A percentile compares a stretch with the other conserved stretches of the same genome.
phyloP scores from a whole-genome alignment of 2,888 invertebrate species.

The Ecdyonurus torrentis region DNA sequence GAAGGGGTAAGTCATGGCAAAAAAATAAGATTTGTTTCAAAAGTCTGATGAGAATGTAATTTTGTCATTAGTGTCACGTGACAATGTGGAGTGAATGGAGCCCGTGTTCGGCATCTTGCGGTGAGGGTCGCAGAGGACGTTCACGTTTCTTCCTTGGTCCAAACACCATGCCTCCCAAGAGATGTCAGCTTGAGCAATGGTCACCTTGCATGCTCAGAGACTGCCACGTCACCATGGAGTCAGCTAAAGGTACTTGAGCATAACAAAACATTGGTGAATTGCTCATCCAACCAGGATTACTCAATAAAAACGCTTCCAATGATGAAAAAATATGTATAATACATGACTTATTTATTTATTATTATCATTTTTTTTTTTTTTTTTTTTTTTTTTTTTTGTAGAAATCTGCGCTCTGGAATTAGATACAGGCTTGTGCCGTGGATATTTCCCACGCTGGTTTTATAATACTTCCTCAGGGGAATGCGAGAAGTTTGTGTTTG shows the following conservation, averaged over 20 bases:
- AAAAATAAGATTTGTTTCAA: neutral
- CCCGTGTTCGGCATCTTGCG: slow-evolving; percentile 78
- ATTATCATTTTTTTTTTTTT: neutral
- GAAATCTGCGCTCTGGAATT: slow-evolving; percentile 68
- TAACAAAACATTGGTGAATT: too few relatives aligned
- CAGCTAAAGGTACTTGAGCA: neutral
- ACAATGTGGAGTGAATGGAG: slow-evolving; percentile 86
- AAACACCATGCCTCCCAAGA: neutral
- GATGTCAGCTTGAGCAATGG: neutral
- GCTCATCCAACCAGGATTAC: neutral
- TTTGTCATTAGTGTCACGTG: slow-evolving; percentile 39
- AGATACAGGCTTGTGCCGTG: slow-evolving; percentile 75
- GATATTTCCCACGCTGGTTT: slow-evolving; percentile 72
- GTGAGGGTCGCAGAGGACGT: slow-evolving; percentile 47
- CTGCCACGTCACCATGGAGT: neutral
- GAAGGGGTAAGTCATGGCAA: neutral
- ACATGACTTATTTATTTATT: too few relatives aligned
- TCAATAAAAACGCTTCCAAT: neutral
- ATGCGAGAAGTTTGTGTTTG: slow-evolving; percentile 18
- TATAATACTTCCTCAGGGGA: slow-evolving; percentile 32
- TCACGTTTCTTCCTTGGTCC: slow-evolving; percentile 45
- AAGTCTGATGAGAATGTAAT: neutral
- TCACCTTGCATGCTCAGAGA: neutral
- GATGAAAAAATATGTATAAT: too few relatives aligned
- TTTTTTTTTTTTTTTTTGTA: slow-evolving; percentile 21